Evolutionary conservation across 2,888 invertebrate species (phyloP), one percentile per base, ranked within the genome.

Genomic region (Junonia oenone): DNA sequence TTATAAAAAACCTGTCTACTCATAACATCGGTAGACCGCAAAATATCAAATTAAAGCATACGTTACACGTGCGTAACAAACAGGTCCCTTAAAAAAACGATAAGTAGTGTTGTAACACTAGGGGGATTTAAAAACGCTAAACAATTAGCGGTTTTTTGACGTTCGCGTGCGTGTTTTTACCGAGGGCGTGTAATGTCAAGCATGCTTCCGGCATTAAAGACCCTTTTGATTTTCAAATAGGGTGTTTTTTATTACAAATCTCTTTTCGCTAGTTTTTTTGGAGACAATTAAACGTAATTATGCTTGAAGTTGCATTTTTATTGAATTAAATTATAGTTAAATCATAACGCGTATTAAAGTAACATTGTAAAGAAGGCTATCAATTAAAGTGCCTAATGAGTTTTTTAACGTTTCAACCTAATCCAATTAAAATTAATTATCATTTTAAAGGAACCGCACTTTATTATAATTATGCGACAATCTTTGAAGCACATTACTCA

Each of bases 111-210:
- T 40, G 17, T 40, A 66, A 66, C 61, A 63, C 56, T 63, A 61
- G 63, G 67, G 77, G 76, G 71, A 72, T 61, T 65, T 79, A 83
- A 87, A 86, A 86, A 81, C 71, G 73, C 73, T 78, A 78, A 78
- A 80, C 75, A 78, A 82, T 81, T 76, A 47, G 55, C 69, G 62
- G 73, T 86, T 88, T 75, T 88, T 88, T 79, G 71, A 62, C 56
- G 65, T 61, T 80, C 87, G 83, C 85, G 89, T 88, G 87, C 73
- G 69, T 58, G 71, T 62, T 67, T 68, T 77, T 75, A 75, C 72
- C 66, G 63, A 66, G 66, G 75, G 73, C 71, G 76, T 74, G 74
- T 68, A 75, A 81, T 80, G 81, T 81, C 80, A 78, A 77, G 71
- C 73, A 67, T 69, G 38, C 19, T 86, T 88, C 83, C 86, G 75